Conservation (phyloP, 1,140 invertebrate species). For the Scaptomyza montana region DNA sequence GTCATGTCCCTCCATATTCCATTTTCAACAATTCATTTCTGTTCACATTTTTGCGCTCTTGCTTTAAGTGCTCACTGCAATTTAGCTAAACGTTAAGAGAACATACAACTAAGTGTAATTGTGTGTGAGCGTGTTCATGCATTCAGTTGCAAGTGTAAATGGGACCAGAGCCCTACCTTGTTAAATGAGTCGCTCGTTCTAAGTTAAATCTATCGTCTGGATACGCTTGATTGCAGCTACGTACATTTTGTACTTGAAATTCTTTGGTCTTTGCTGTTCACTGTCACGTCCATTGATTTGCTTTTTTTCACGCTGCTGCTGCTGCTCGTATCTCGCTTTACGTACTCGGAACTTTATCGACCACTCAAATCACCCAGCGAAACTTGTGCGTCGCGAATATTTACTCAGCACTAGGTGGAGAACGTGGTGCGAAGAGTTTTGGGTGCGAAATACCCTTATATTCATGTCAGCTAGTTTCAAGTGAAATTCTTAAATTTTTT, state of each 20-base stretch:
- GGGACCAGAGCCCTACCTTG: background rate
- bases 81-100: constrained; percentile 65
- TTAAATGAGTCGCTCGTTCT: background rate
- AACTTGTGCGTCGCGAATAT: constrained; percentile 8
- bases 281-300: constrained; percentile 29
- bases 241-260: constrained; percentile 1
- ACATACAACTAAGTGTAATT: background rate
- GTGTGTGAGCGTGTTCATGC: background rate
- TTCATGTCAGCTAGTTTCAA: constrained; percentile 1
- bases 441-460: constrained; percentile 3
- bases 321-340: constrained; percentile 17
- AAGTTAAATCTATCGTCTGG: constrained; percentile 19
- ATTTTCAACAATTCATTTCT: constrained; percentile 30
- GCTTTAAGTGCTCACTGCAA: constrained; percentile 62
- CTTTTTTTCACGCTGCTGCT: constrained; percentile 20
- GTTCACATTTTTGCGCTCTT: constrained; percentile 26
- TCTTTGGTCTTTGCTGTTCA: constrained; percentile 21
- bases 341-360: constrained; percentile 33
- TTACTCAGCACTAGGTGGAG: constrained; percentile 10
- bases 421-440: background rate
- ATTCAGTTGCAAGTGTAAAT: constrained; percentile 3
- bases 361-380: background rate
- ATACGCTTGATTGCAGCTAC: constrained; percentile 32
- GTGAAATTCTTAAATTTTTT: background rate
- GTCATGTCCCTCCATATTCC: background rate